Conservation (phyloP, 1,140 invertebrate species). For the Phocides pigmalion region DNA sequence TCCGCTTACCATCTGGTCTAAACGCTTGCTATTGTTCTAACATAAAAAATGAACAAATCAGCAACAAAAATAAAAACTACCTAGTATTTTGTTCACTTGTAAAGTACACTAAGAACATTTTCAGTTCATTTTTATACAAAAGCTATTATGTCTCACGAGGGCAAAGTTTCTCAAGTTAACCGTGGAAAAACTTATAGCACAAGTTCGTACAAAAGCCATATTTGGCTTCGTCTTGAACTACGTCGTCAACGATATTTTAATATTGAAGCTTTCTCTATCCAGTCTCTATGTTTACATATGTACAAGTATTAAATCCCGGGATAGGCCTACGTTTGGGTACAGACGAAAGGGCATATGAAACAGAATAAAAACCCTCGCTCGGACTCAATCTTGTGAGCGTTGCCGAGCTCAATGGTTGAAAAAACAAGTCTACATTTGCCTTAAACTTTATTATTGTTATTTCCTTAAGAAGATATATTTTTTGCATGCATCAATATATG, state of each 20-base stretch:
- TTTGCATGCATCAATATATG: too few species aligned
- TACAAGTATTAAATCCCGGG: slow-evolving; percentile 15
- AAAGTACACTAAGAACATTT: slow-evolving; percentile 17
- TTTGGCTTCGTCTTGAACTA: slow-evolving; percentile 27
- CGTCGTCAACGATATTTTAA: slow-evolving; percentile 28
- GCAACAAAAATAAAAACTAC: slow-evolving; percentile 19
- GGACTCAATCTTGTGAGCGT: slow-evolving; percentile 17
- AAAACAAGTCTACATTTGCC: not conserved
- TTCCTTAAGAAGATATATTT: too few species aligned
- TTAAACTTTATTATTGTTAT: not conserved
- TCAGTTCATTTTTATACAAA: slow-evolving; percentile 42
- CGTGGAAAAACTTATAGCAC: slow-evolving; percentile 38
- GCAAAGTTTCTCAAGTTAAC: slow-evolving; percentile 40
- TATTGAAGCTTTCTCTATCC: slow-evolving; percentile 28
- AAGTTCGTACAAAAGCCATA: slow-evolving; percentile 34
- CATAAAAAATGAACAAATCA: too few species aligned
- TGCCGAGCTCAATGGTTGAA: not conserved
- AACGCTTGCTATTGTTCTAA: too few species aligned
- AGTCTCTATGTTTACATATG: slow-evolving; percentile 16
- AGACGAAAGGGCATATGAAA: slow-evolving; percentile 22
- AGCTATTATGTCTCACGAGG: slow-evolving; percentile 38
- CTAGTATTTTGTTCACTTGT: slow-evolving; percentile 15
- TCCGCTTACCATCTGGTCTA: too few species aligned
- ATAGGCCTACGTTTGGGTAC: slow-evolving; percentile 5
- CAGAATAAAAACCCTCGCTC: slow-evolving; percentile 20